Percentiles rank a stretch among this genome's conserved stretches.
Conservation (phyloP, 2,113 vertebrate genomes). For the Rhinichthys klamathensis region DNA sequence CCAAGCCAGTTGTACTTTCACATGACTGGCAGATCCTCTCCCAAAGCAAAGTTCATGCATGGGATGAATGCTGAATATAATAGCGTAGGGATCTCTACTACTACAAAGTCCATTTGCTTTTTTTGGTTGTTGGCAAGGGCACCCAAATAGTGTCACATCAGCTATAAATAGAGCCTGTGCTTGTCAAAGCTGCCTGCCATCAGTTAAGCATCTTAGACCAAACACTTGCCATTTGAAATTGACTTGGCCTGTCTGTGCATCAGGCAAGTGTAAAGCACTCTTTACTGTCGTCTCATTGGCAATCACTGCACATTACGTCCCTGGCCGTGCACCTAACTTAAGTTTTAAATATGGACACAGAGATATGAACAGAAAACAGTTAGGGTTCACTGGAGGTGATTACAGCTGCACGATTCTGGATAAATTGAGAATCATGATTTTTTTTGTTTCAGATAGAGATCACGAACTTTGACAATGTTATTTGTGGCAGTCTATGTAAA, state of each 20-base stretch:
- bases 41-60: neutral
- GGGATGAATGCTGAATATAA: conserved; percentile 3
- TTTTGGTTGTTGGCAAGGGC: neutral
- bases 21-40: neutral
- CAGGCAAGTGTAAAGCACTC: neutral
- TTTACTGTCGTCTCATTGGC: neutral
- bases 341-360: neutral
- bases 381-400: neutral
- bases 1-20: neutral
- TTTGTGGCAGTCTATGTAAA: too few species aligned
- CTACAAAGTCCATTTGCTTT: neutral
- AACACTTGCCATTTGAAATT: conserved; percentile 21
- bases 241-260: neutral
- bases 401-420: too few species aligned
- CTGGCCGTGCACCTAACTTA: neutral
- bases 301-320: neutral
- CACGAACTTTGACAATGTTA: too few species aligned
- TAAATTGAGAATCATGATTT: too few species aligned
- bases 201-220: conserved; percentile 40
- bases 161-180: conserved; percentile 38
- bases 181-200: conserved; percentile 29
- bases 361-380: neutral
- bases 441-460: too few species aligned
- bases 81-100: neutral
- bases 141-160: neutral